These are phyloP conservation scores for Argyresthia goedartella DNA, from an alignment of 2,888 invertebrate genomes.

Conservation along the genomic window DNA sequence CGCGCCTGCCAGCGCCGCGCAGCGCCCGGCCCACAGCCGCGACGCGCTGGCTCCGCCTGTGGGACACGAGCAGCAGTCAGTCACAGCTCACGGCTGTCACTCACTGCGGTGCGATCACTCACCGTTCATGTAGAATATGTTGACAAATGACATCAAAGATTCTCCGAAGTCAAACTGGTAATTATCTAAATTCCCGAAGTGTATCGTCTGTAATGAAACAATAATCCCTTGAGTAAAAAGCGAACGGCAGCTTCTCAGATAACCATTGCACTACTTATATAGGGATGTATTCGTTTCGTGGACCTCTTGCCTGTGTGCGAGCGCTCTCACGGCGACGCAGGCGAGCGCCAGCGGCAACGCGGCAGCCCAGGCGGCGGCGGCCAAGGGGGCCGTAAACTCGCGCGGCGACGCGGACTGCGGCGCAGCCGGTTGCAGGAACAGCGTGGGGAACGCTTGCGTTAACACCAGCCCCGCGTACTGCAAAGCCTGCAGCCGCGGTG, in stretches of 20 bases:
- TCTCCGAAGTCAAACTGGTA: not conserved
- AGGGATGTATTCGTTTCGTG: not conserved
- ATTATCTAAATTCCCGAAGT: not conserved
- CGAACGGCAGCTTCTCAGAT: no score
- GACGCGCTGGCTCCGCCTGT: not conserved
- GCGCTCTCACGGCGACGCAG: not conserved
- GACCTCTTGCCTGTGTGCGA: not conserved
- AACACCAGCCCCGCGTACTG: not conserved
- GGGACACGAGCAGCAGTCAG: not conserved
- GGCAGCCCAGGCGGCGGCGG: not conserved
- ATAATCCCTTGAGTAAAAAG: not conserved
- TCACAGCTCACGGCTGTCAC: not conserved
- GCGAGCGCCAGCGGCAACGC: not conserved
- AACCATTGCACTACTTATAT: no score
- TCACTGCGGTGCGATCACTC: not conserved
- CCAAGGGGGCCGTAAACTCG: not conserved
- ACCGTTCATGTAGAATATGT: conserved; percentile 1
- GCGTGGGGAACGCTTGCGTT: not conserved
- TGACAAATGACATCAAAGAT: not conserved
- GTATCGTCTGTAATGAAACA: not conserved
- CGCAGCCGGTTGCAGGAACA: conserved; percentile 1
- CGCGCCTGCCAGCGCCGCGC: not conserved
- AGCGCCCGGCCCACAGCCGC: not conserved
- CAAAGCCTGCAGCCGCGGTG: not conserved
- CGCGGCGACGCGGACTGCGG: not conserved